Evolutionary conservation across 2,113 vertebrate species (phyloP), one percentile per base, ranked within the genome.

Genomic region (Megaptera novaeangliae): DNA sequence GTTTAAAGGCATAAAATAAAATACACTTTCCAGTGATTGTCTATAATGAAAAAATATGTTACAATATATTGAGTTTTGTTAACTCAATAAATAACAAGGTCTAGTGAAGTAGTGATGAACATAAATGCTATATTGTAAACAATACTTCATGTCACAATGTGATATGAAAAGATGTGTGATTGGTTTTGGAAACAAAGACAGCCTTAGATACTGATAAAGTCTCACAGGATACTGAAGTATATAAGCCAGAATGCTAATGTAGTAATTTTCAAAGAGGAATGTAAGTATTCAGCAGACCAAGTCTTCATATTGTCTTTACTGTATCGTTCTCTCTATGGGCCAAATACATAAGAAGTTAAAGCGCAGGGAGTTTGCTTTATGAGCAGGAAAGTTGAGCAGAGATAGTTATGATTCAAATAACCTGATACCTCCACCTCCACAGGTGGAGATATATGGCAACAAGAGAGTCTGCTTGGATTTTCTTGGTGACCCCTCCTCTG

Each of bases 1-100:
- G 80, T 88, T 89, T 83, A 77, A 95, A 68, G 52, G 5, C 31
- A 94, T 66, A 91, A 52, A 46, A 75, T 74, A 68, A 94, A 96
- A 96, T 85, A 63, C 2, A 63, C 15, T 93, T 69, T 25, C 25
- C 23, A 93, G 44, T 72, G 44, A 96, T 55, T 74, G 39, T 75
- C 93, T 82, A 59, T 41, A 93, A 91, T 74, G 68, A 85, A 80
- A 91, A 72, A 64, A 39, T 88, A 36, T 68, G 41, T 71, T 83
- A 88, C 77, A 85, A 71, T 69, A 83, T 13, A 84, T 52, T 52
- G 15, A 52, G 52, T 89, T 91, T 82, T 94, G n/a, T 82, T 91
- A 89, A 52, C 23, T 59, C 59, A 88, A 46, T 93, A 84, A 64
- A 71, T 71, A 84, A 89, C 14, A 77, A 82, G n/a, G 71, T 75